Evolutionary conservation across 23 tunicate genomes (phyloP), one percentile per base, ranked within the genome.

Genomic region (Styela plicata): DNA sequence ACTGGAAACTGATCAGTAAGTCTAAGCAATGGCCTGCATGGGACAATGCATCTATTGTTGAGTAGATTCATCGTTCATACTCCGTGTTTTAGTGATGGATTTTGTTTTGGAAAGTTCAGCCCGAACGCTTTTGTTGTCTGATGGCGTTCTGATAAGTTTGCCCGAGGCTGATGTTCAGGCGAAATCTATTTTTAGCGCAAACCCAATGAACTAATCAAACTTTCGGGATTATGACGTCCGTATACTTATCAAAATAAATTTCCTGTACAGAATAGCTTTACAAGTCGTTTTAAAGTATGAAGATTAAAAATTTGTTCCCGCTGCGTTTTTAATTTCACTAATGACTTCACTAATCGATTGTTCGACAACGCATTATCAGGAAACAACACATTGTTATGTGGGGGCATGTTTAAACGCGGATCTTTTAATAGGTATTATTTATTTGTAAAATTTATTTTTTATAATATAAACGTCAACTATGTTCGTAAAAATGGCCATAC

Each of bases 341-440:
- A 91, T 91, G 97, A 91, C 97, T 65, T 91, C 97, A 73, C 74
- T 91, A 82, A 87, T 91, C 44, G 93, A 88, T 80, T 93, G 98
- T 61, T 63, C 92, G 36, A 35, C 57, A 52, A 93, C 98, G 28
- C 98, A 93, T 80, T 69, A 88, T 86, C 89, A 93, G 69, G 98
- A 93, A 71, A 71, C 84, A 20, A 84, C 80, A 86, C 86, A 83
- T 22, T 93, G 98, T 52, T 84, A 88, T 36, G 69, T 86, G 2
- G 93, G 98, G 35, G 65, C 98, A 33, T 93, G 98, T 77, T 52
- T 44, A 17, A 34, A 71, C 7, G 24, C 24, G 35, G 7, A 73
- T 5, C 24, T 13, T 25, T 30, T n/a, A 25, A 3, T 29, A 31
- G 30, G 44, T 25, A 31, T 73, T 20, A 17, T 20, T 20, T 20